Evolutionary conservation across 2,797 vertebrate genomes (phyloP), one percentile per base, ranked within the genome.

Genomic region (Lutjanus argentimaculatus): DNA sequence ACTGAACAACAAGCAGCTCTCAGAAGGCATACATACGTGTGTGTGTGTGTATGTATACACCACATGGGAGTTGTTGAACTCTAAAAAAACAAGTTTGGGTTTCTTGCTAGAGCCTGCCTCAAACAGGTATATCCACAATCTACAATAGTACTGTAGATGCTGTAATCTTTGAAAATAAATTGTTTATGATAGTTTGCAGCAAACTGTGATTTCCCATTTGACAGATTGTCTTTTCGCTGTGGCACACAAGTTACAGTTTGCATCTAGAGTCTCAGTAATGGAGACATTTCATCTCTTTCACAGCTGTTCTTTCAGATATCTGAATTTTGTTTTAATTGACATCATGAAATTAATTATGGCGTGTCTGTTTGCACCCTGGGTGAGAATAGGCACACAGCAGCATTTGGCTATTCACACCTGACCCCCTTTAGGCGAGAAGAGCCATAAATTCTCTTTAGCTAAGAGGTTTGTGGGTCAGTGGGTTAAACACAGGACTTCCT

Each of bases 1-100:
- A 82, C 83, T 79, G 84, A 92, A 92, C 91, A 92, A 89, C 87
- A 88, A 85, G 83, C 85, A 68, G 65, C 75, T 89, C 83, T 78
- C 73, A 73, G 79, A 30, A 58, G 80, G 80, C 53, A 80, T 71
- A 70, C 40, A 6, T 19, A 51, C 36, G 46, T 76, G 58, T 19
- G 49, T 67, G 48, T 59, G 51, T 72, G 52, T 80, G 71, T 85
- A 80, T 82, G 51, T 11, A 71, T 62, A 64, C 61, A 73, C 66
- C 76, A 79, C 72, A 77, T 89, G 88, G 80, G 65, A 86, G 80
- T 69, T 82, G 48, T 67, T 83, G 79, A 84, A 84, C 61, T 85
- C 67, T 15, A n/a, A 81, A 57, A 79, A 59, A 82, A 61, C 58
- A 77, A 36, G 56, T 79, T 82, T 77, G 25, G 76, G 43, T 79